Evolutionary conservation across 2,888 invertebrate species (phyloP), one percentile per base, ranked within the genome.

Genomic region (Brenthis daphne): DNA sequence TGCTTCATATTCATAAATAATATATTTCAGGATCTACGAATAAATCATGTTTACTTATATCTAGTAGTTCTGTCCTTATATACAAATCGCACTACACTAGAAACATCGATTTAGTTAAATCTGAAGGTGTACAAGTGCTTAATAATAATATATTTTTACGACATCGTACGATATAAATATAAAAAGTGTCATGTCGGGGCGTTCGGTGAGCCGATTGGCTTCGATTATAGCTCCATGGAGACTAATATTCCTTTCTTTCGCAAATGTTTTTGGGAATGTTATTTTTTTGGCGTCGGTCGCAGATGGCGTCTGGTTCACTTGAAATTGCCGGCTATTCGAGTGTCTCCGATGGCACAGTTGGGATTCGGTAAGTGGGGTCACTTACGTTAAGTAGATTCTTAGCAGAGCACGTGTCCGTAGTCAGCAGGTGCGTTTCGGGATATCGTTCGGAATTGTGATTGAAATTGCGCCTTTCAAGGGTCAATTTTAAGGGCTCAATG

Each of bases 191-290:
- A 85, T 85, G 87, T 85, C 79, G 83, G 83, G 77, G 78, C 85
- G 83, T 83, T 85, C 84, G 85, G 87, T 85, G 85, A 83, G 85
- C 84, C 92, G 85, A 93, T 93, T 92, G 92, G 88, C 87, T 89
- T 92, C 90, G 92, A 93, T 92, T 89, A 93, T 90, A 79, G 91
- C 84, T 78, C 93, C 93, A 80, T 83, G 85, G 93, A 92, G 93
- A 93, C 88, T 91, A 92, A 93, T 93, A 93, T 89, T 86, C 89
- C 82, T 88, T 89, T 89, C 89, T 89, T 90, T 89, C 80, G 84
- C 83, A 86, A 90, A 89, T 89, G 90, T 89, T 89, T 90, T 89
- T 85, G 84, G 88, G 85, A 85, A 87, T 88, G 88, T 89, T 88
- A 90, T 91, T 90, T 92, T 29, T 92, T 90, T 86, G 85, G 86